Percentiles rank a stretch among this genome's conserved stretches.
phyloP scores from a whole-genome alignment of 2,888 invertebrate genomes.

The Prosapia bicincta region DNA sequence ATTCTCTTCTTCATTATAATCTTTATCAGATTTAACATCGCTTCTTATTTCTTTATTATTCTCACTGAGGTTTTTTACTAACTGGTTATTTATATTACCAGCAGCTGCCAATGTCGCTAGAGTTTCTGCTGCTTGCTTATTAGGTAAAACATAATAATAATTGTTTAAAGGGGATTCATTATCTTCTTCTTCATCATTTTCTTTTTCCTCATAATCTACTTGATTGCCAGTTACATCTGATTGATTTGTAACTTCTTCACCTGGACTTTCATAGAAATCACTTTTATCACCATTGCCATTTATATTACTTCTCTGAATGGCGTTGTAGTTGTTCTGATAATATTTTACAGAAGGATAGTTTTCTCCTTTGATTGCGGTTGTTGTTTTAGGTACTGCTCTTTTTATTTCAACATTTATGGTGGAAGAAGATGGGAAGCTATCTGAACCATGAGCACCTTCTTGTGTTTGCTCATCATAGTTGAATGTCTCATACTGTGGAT shows the following conservation, averaged over 20 bases:
- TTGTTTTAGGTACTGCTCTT: conserved; percentile 4
- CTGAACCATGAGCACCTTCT: conserved; percentile 36
- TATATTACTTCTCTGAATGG: neutral
- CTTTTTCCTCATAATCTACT: conserved; percentile 23
- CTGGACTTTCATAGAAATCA: neutral
- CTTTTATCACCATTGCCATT: neutral
- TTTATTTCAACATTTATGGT: conserved; percentile 33
- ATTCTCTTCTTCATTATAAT: conserved; percentile 18
- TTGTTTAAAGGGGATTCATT: neutral
- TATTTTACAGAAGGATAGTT: conserved; percentile 33
- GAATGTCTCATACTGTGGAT: conserved; percentile 48
- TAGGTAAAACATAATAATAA: conserved; percentile 21
- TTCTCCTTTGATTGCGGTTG: neutral
- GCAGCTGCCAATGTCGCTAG: conserved; percentile 24
- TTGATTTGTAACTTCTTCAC: neutral
- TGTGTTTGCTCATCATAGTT: conserved; percentile 49
- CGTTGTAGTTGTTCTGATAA: neutral
- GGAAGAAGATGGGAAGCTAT: conserved; percentile 41
- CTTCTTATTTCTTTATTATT: neutral
- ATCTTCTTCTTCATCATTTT: neutral
- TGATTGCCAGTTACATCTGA: conserved; percentile 21
- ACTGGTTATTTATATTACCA: conserved; percentile 15
- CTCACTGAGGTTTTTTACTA: neutral
- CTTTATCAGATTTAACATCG: neutral
- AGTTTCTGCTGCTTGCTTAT: conserved; percentile 24